These are phyloP conservation scores for Meiosimyza decipiens DNA, from an alignment of 2,888 invertebrate genomes.

Conservation along the genomic window DNA sequence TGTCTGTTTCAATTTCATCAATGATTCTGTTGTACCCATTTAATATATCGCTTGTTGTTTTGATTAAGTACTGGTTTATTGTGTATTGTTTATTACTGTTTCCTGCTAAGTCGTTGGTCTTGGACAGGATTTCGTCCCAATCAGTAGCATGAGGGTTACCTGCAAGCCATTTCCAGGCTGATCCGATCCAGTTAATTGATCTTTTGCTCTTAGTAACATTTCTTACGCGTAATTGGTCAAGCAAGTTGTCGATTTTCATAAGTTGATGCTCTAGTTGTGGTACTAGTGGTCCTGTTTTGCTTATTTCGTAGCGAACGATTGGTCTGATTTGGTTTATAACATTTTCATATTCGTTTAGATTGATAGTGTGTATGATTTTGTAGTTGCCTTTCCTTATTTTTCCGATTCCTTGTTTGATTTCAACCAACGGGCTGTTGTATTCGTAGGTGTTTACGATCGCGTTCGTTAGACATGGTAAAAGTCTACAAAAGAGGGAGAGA, in stretches of 20 bases:
- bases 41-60: constrained; percentile 14
- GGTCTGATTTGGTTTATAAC: constrained; percentile 10
- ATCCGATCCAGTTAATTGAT: constrained; percentile 10
- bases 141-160: no score
- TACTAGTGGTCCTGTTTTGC: constrained; percentile 7
- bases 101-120: constrained; percentile 5
- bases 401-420: constrained; percentile 34
- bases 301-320: neutral
- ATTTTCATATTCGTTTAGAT: constrained; percentile 31
- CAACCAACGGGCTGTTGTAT: constrained; percentile 37
- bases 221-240: constrained; percentile 33
- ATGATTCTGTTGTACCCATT: constrained; percentile 9
- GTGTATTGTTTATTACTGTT: constrained; percentile 25
- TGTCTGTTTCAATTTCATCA: constrained; percentile 2
- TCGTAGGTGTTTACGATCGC: constrained; percentile 34
- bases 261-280: constrained; percentile 38
- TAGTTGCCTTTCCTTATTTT: constrained; percentile 39
- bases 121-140: constrained; percentile 9
- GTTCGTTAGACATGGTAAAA: constrained; percentile 10
- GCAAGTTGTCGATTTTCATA: constrained; percentile 27
- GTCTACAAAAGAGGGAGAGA: constrained; percentile 17
- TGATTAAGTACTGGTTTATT: constrained; percentile 25
- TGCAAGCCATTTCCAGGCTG: no score
- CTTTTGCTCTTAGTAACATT: constrained; percentile 19
- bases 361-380: constrained; percentile 46